Evolutionary conservation across 1,140 invertebrate species (phyloP).

Genomic region (Lordiphosa mommai): DNA sequence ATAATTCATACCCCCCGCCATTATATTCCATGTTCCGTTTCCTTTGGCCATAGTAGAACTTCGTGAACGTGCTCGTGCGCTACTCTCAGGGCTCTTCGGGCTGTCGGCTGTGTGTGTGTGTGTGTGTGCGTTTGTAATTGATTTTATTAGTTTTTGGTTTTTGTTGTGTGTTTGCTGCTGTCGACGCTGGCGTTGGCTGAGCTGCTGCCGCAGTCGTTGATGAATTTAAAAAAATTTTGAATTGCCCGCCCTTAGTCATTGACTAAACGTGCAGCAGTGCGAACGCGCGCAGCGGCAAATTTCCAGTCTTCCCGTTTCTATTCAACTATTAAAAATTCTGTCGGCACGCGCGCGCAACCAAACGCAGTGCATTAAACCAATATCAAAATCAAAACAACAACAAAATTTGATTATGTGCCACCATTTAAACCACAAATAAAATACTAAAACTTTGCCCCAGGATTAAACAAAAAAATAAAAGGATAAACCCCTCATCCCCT

Average conservation of each 20-base stretch:
- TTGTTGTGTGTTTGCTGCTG: conserved; percentile 72
- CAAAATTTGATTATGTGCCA: conserved; percentile 26
- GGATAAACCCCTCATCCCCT: conserved; percentile 47
- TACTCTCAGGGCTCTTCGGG: conserved; percentile 3
- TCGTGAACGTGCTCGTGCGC: conserved; percentile 10
- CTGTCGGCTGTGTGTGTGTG: conserved; percentile 30
- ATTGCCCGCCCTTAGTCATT: conserved; percentile 79
- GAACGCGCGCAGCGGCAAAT: conserved; percentile 58
- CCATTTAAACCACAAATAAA: conserved; percentile 4
- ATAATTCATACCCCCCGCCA: conserved; percentile 26
- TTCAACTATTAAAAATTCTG: conserved; percentile 9
- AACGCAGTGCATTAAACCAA: conserved; percentile 7
- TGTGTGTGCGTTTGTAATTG: conserved; percentile 77
- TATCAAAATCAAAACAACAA: conserved; percentile 6
- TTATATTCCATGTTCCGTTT: conserved; percentile 40
- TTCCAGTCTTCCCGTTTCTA: conserved; percentile 6
- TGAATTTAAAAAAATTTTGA: conserved; percentile 79
- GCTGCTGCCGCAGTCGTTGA: conserved; percentile 44
- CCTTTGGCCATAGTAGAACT: conserved; percentile 18
- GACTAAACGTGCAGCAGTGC: conserved; percentile 79
- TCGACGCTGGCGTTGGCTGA: conserved; percentile 31
- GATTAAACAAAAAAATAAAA: conserved; percentile 52
- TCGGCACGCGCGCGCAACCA: conserved; percentile 10
- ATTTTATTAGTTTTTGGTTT: conserved; percentile 79
- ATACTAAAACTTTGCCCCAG: conserved; percentile 17